phyloP scores from a whole-genome alignment of 2,797 vertebrate genomes.

The Tenualosa ilisha region DNA sequence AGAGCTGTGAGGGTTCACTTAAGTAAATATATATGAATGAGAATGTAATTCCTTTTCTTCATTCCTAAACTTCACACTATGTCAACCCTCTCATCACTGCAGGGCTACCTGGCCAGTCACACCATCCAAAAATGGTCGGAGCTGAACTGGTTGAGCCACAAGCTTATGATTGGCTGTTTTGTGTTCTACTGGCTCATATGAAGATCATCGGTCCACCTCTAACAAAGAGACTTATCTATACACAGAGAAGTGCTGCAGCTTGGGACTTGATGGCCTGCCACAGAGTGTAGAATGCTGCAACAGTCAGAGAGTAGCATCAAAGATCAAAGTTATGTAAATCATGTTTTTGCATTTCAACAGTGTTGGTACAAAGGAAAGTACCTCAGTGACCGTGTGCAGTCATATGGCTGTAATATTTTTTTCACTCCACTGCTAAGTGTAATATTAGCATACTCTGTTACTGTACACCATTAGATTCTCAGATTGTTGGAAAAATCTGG shows the following conservation, averaged over 20 bases:
- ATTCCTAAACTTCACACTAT: too few relatives aligned
- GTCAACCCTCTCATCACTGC: slow-evolving; percentile 30
- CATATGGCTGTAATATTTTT: neutral
- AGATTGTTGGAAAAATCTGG: neutral
- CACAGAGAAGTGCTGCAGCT: neutral
- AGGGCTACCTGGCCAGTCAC: slow-evolving; percentile 86
- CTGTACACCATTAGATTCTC: neutral
- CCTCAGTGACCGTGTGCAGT: neutral
- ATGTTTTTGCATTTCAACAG: neutral
- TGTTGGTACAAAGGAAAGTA: neutral
- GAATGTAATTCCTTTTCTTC: too few relatives aligned
- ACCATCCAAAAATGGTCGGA: slow-evolving; percentile 92
- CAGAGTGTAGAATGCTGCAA: neutral
- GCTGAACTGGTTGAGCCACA: slow-evolving; percentile 90
- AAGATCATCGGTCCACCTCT: neutral
- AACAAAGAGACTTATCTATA: neutral
- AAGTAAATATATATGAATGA: neutral
- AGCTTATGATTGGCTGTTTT: slow-evolving; percentile 84
- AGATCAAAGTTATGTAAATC: neutral
- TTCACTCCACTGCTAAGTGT: too few relatives aligned
- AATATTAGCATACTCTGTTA: neutral
- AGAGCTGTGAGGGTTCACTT: neutral
- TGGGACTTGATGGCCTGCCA: neutral
- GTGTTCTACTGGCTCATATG: slow-evolving; percentile 85
- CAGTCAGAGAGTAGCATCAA: neutral